Base-by-base conservation (phyloP, 2,888 invertebrate species). In the Apoda limacodes region DNA sequence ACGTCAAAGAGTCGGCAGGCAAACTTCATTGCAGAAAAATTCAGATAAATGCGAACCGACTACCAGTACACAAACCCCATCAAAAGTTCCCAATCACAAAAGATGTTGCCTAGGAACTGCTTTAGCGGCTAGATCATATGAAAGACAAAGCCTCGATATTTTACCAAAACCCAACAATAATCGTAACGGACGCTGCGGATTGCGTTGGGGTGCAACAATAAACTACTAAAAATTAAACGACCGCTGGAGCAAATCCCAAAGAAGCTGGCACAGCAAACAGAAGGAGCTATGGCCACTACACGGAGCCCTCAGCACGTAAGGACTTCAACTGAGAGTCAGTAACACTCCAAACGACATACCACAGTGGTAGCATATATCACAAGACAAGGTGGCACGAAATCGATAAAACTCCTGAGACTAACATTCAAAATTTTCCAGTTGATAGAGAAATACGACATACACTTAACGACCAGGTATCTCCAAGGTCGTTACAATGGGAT, bases 401-500 rank as follows among this genome's bases (percentile, higher is more conserved):
- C 41, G 10, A 5, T 13, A 6, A 13, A 3, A 1, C 25, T 36
- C 3, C 15, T 39, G 9, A 17, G 31, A 7, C 25, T 17, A 7
- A 12, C 37, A 7, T n/a, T 7, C 6, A 26, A 32, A 7, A 32
- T 42, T 2, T 22, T 42, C 2, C 3, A 30, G 4, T 6, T 44
- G 3, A 25, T 24, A 15, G 25, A n/a, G n/a, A n/a, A n/a, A 12
- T 23, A 17, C n/a, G n/a, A n/a, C n/a, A n/a, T n/a, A n/a, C n/a
- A n/a, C n/a, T n/a, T n/a, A n/a, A n/a, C n/a, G 19, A 40, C 42
- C 1, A 28, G 34, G 1, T 42, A 44, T 28, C 17, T 45, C 2
- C 46, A 43, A 5, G 43, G 43, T 2, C 23, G 19, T 9, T 42
- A 37, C 35, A 43, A 43, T 14, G 27, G 30, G 4, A 12, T 39